Evolutionary conservation across 2,888 invertebrate genomes (phyloP).

Genomic region (Sepiola atlantica): DNA sequence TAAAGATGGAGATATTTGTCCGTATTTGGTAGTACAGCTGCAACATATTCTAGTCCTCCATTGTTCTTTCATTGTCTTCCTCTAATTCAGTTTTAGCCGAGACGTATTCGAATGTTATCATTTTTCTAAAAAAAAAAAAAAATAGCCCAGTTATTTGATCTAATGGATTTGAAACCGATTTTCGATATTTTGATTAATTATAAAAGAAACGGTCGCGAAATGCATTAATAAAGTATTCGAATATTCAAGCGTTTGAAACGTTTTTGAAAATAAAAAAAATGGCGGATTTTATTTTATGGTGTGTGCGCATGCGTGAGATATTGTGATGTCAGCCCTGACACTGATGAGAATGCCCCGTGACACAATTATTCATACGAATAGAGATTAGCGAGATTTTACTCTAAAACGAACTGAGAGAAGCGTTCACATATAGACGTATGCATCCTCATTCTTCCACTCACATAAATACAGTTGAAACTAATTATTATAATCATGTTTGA

Average conservation of each 20-base stretch:
- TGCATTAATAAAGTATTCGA: not conserved
- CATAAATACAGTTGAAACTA: no score
- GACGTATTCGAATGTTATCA: not conserved
- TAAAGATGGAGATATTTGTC: no score
- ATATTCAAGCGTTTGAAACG: not conserved
- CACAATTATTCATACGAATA: not conserved
- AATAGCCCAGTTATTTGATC: not conserved
- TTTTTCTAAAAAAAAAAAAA: not conserved
- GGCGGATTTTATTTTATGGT: not conserved
- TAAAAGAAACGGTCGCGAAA: not conserved
- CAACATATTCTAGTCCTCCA: not conserved
- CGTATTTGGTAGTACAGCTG: no score
- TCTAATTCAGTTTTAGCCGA: not conserved
- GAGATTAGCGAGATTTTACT: not conserved
- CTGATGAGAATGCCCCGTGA: not conserved
- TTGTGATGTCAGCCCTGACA: not conserved
- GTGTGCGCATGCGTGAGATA: not conserved
- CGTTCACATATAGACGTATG: not conserved
- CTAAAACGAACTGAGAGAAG: not conserved
- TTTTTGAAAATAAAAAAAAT: not conserved
- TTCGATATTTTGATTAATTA: not conserved
- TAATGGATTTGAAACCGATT: slow-evolving; percentile 19
- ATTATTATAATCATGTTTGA: no score
- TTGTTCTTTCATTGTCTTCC: not conserved
- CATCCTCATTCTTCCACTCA: not conserved